Conservation (phyloP, 2,797 vertebrate species). For the Fistularia commersonii region DNA sequence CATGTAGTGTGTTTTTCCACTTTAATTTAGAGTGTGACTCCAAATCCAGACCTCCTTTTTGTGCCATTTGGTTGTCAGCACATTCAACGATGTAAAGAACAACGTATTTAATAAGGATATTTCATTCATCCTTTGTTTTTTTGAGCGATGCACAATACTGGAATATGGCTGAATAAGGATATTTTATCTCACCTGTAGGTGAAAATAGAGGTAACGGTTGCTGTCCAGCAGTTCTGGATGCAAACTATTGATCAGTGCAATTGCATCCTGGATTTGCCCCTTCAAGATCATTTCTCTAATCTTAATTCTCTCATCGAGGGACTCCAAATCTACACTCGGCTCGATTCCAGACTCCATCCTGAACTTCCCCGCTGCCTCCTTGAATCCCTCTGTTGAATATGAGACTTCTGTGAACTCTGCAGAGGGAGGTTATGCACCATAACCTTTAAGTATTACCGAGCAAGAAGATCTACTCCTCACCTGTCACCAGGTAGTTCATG, state of each 20-base stretch:
- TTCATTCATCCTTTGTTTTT: too few relatives aligned
- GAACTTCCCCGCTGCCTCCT: constrained; percentile 98
- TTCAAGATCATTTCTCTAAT: constrained; percentile 98
- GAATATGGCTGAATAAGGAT: not conserved
- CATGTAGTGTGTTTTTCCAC: too few relatives aligned
- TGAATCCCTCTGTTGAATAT: constrained; percentile 87
- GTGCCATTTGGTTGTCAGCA: too few relatives aligned
- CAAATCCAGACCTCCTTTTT: too few relatives aligned
- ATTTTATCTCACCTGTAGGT: constrained; percentile 83
- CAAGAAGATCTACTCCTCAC: constrained; percentile 54
- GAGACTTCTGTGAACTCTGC: not conserved
- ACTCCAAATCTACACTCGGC: constrained; percentile 94
- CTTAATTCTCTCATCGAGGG: constrained; percentile 95
- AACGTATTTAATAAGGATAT: too few relatives aligned
- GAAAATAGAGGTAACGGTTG: constrained; percentile 97
- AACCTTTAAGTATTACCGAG: too few relatives aligned
- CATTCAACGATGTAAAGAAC: too few relatives aligned
- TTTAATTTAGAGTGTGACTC: too few relatives aligned
- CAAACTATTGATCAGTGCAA: constrained; percentile 93
- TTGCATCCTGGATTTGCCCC: constrained; percentile 96
- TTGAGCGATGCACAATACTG: too few relatives aligned
- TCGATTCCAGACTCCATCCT: constrained; percentile 98
- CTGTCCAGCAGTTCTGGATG: constrained; percentile 96
- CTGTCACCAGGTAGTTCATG: constrained; percentile 99
- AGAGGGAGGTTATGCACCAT: too few relatives aligned